Evolutionary conservation across 2,797 vertebrate genomes (phyloP), one percentile per base, ranked within the genome.

Genomic region (Lepilemur septentrionalis): DNA sequence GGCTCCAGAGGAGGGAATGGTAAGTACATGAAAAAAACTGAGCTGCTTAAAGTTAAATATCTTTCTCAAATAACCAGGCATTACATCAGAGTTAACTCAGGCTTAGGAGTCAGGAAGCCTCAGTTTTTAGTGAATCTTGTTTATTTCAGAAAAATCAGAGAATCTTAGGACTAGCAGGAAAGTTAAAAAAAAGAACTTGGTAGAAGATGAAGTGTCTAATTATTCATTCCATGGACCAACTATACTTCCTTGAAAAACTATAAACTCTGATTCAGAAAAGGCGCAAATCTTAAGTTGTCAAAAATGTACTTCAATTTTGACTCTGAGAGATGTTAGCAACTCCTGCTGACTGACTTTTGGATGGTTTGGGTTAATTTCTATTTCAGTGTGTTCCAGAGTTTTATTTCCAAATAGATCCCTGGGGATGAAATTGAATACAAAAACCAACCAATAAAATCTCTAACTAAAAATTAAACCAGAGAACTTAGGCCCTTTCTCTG

Each of bases 351-450:
- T 96, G 35, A 91, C 25, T 93, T 92, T 89, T 73, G n/a, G 50
- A 89, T 90, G 41, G 22, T n/a, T 28, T 78, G 48, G 73, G 59
- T 43, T 86, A 79, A 78, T 92, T 96, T 85, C 32, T 96, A 32
- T 73, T 87, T 70, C 10, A 32, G 48, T 91, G 83, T 93, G 43
- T 84, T 94, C 81, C 52, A 93, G 48, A 85, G 15, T 32, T 80
- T 93, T 87, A 89, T 90, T 97, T 97, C 55, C 91, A 96, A 93
- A n/a, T 72, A 87, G 52, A 61, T 84, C 52, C 57, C 73, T 79
- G 18, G 65, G 30, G 50, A 78, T 92, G 48, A 92, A 69, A 76
- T 23, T 82, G 38, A 50, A 73, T 73, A 78, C 78, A 69, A 96
- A 94, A 93, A 65, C 61, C 41, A 95, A 81, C 65, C 22, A 87